Evolutionary conservation across 2,888 invertebrate species (phyloP).

Genomic region (Ethmia dodecea): DNA sequence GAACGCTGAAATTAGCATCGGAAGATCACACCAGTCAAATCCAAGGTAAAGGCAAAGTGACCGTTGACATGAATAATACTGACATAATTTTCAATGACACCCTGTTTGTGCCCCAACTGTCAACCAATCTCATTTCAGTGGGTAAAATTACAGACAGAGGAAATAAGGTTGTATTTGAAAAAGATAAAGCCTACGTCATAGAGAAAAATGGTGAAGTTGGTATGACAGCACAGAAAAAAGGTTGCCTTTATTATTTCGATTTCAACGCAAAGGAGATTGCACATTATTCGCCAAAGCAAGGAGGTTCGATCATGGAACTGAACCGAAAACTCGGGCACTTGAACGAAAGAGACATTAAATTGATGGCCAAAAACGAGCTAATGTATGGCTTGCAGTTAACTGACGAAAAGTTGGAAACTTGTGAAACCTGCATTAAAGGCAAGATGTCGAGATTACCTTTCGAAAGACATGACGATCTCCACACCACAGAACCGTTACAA

Average conservation of each 20-base stretch:
- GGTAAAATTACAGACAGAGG: conserved; percentile 8
- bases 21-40: no score
- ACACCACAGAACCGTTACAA: neutral
- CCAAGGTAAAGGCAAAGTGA: no score
- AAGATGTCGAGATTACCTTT: conserved; percentile 6
- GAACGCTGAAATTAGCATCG: no score
- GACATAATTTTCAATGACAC: no score
- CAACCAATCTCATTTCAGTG: conserved; percentile 7
- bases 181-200: conserved; percentile 1
- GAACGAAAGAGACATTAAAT: conserved; percentile 7
- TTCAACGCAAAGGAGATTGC: neutral
- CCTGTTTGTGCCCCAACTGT: conserved; percentile 3
- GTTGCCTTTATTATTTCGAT: conserved; percentile 5
- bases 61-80: no score
- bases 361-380: conserved; percentile 3
- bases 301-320: neutral
- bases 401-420: neutral
- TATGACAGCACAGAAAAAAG: conserved; percentile 3
- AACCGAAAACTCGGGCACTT: conserved; percentile 7
- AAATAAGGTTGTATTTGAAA: conserved; percentile 4
- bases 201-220: neutral
- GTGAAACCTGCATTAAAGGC: conserved; percentile 9
- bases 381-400: conserved; percentile 3
- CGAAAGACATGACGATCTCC: neutral
- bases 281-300: neutral